Base-by-base conservation (phyloP, 1,140 invertebrate genomes). In the Megalonaias nervosa region DNA sequence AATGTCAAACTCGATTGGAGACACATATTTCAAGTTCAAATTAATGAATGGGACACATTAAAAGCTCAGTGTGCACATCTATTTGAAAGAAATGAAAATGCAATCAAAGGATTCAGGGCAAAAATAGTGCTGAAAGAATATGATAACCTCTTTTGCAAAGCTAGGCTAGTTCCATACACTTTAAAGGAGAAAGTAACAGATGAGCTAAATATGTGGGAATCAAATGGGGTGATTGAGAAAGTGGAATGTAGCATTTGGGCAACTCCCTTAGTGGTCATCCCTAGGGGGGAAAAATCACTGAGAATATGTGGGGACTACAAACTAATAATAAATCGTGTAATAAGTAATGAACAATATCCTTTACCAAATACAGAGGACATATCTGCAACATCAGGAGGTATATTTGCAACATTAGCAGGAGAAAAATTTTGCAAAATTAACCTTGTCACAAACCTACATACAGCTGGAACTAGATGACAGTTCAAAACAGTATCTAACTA, bases 221-320 rank as follows among this genome's bases (percentile, higher is more conserved):
- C 13, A 79, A 89, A 71, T 31, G 89, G 90, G 56, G 85, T 91
- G 23, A 88, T 92, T 21, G 66, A 81, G 68, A 82, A 83, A 67
- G 87, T 92, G 21, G 84, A 89, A 66, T 76, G 81, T 77, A 89
- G 87, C 21, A 88, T 92, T 61, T 93, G 92, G 92, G 91, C 90
- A 12, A 90, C 92, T 11, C 92, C 92, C 0, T 82, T 93, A 13
- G 92, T 93, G n/a, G 55, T 75, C 19, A 16, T 68, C 70, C 17
- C 68, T 69, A 79, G 59, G 56, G 38, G 19, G n/a, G 56, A 71
- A 19, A 68, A 68, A 19, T 61, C 48, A 72, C 15, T 74, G 16
- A 15, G 77, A 31, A 31, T 81, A 1, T 81, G 79, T 81, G 69
- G 79, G 19, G 79, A 81, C 71, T 81, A 77, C 55, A 73, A 77